phyloP scores from a whole-genome alignment of 1,140 invertebrate species.

The Microplitis demolitor region DNA sequence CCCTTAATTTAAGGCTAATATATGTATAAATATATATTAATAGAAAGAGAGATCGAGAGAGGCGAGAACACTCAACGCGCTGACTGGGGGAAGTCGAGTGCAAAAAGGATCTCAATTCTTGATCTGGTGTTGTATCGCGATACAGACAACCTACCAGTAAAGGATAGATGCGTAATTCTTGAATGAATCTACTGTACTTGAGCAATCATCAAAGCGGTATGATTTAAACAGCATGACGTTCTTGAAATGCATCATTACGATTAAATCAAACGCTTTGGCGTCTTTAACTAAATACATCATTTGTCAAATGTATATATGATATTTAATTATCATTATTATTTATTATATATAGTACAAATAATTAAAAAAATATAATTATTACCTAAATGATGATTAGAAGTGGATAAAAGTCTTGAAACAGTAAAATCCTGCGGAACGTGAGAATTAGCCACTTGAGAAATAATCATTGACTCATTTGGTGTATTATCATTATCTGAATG shows the following conservation, averaged over 20 bases:
- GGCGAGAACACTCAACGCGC: constrained; percentile 26
- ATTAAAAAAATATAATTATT: constrained; percentile 25
- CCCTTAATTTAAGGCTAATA: background rate
- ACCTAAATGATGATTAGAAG: constrained; percentile 51
- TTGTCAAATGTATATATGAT: constrained; percentile 16
- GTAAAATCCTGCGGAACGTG: constrained; percentile 58
- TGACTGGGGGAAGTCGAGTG: constrained; percentile 31
- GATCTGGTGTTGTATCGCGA: constrained; percentile 11
- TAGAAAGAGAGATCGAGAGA: constrained; percentile 11
- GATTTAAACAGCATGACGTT: constrained; percentile 55
- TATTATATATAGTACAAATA: background rate
- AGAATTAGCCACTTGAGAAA: constrained; percentile 45
- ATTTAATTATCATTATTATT: background rate
- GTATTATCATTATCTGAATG: constrained; percentile 35
- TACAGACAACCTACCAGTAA: constrained; percentile 6
- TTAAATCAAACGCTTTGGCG: constrained; percentile 44
- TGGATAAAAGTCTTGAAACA: constrained; percentile 53
- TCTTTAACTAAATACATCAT: constrained; percentile 17
- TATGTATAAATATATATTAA: constrained; percentile 1
- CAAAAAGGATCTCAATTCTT: constrained; percentile 20
- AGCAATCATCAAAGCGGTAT: constrained; percentile 56
- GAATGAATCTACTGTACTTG: constrained; percentile 55
- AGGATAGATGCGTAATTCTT: constrained; percentile 37
- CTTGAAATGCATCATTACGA: constrained; percentile 48
- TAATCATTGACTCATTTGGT: constrained; percentile 38